A percentile compares a stretch with the other conserved stretches of the same genome.
These are phyloP conservation scores for Drosophila falleni DNA, from an alignment of 2,888 invertebrate species.

Conservation along the genomic window DNA sequence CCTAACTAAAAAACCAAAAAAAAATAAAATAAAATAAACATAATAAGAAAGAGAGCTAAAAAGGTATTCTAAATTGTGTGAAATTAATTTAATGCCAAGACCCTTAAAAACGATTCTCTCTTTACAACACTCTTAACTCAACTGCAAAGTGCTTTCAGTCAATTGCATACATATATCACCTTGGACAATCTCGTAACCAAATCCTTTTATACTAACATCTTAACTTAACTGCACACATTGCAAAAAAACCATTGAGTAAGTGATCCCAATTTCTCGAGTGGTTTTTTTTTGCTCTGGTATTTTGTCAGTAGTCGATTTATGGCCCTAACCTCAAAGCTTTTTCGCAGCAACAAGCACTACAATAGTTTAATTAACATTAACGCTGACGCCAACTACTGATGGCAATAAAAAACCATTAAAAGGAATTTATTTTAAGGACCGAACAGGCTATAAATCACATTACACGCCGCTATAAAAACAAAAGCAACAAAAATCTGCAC, in stretches of 20 bases:
- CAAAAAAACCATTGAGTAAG: slow-evolving; percentile 40
- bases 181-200: slow-evolving; percentile 19
- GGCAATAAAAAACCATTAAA: slow-evolving; percentile 80
- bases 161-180: slow-evolving; percentile 31
- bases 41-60: background rate
- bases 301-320: slow-evolving; percentile 50
- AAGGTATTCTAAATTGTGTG: slow-evolving; percentile 9
- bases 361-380: slow-evolving; percentile 81
- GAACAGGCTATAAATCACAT: slow-evolving; percentile 78
- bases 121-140: slow-evolving; percentile 6
- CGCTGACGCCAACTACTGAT: slow-evolving; percentile 77
- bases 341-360: slow-evolving; percentile 58
- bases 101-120: background rate
- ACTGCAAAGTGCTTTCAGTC: slow-evolving; percentile 25
- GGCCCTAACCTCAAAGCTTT: slow-evolving; percentile 16
- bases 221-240: slow-evolving; percentile 50
- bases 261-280: slow-evolving; percentile 23
- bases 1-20: background rate
- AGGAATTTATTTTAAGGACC: slow-evolving; percentile 80
- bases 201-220: slow-evolving; percentile 39
- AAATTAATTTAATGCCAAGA: slow-evolving; percentile 19
- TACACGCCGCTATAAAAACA: slow-evolving; percentile 77
- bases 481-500: slow-evolving; percentile 57
- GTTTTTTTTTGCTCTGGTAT: slow-evolving; percentile 6
- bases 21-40: background rate